Conservation (phyloP, 1,140 invertebrate genomes). For the Drosophila parvula region DNA sequence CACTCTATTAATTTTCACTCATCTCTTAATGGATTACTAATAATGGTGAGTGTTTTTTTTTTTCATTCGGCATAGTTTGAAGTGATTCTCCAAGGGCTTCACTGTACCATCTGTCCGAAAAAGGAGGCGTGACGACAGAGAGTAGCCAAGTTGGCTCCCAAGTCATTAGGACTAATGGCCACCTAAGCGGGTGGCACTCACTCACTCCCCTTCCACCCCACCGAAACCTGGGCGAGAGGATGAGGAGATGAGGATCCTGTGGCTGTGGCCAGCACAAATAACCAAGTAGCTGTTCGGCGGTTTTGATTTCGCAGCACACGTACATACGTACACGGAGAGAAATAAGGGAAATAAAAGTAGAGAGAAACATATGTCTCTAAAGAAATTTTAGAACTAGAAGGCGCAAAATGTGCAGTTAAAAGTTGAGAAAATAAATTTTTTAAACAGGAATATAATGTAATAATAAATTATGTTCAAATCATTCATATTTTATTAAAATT, state of each 20-base stretch:
- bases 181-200: conserved; percentile 44
- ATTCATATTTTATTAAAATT: too few relatives aligned
- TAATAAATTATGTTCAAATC: too few relatives aligned
- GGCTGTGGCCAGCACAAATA: conserved; percentile 59
- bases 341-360: neutral
- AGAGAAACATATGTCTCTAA: too few relatives aligned
- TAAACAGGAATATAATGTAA: too few relatives aligned
- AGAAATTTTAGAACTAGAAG: too few relatives aligned
- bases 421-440: too few relatives aligned
- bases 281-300: conserved; percentile 57
- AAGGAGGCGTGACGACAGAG: conserved; percentile 11
- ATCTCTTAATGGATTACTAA: conserved; percentile 22
- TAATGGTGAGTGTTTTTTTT: conserved; percentile 15
- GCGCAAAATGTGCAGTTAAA: too few relatives aligned
- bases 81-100: conserved; percentile 25
- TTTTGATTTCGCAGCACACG: conserved; percentile 68
- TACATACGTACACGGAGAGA: conserved; percentile 5
- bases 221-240: neutral
- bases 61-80: conserved; percentile 1
- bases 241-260: conserved; percentile 28
- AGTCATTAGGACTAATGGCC: conserved; percentile 80
- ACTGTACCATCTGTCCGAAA: conserved; percentile 28
- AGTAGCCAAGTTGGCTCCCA: conserved; percentile 42
- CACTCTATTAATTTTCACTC: conserved; percentile 15
- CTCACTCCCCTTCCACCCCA: neutral